Percentiles rank a stretch among this genome's conserved stretches.
phyloP scores from a whole-genome alignment of 2,797 vertebrate species.

The Synaphobranchus kaupii region DNA sequence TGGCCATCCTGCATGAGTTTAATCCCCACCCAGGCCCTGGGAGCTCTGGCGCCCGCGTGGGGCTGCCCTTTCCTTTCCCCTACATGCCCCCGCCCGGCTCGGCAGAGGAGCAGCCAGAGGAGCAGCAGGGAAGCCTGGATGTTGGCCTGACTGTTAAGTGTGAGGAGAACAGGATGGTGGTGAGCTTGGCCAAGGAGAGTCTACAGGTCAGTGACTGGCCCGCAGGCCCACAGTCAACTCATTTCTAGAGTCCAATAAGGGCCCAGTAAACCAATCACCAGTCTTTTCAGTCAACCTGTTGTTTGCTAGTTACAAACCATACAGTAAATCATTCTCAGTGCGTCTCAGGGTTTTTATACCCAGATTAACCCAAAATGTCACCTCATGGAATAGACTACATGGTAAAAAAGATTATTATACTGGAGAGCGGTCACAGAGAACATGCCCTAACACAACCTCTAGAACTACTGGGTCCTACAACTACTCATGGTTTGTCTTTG shows the following conservation, averaged over 20 bases:
- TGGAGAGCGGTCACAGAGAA: background rate
- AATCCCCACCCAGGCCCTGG: constrained; percentile 58
- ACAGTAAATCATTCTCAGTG: constrained; percentile 50
- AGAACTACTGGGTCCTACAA: background rate
- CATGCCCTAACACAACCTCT: background rate
- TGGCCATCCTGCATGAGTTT: constrained; percentile 73
- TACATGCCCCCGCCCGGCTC: constrained; percentile 33
- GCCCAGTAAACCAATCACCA: background rate
- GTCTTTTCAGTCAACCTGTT: background rate
- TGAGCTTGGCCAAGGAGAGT: constrained; percentile 85
- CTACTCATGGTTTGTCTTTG: background rate
- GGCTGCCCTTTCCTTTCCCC: constrained; percentile 69
- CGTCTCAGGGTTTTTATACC: background rate
- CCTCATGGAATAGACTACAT: constrained; percentile 54
- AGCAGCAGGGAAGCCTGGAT: constrained; percentile 72
- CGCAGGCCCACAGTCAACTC: background rate
- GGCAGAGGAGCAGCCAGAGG: constrained; percentile 65
- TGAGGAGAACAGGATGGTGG: constrained; percentile 82
- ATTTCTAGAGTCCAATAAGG: background rate
- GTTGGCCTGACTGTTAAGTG: constrained; percentile 81
- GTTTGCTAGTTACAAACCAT: background rate
- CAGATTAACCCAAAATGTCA: constrained; percentile 23
- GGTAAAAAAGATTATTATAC: constrained; percentile 29
- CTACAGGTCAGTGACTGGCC: constrained; percentile 77
- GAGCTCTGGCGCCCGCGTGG: constrained; percentile 56